These are phyloP conservation scores for Leptosomus discolor DNA, from an alignment of 2,113 vertebrate species.

Conservation along the genomic window DNA sequence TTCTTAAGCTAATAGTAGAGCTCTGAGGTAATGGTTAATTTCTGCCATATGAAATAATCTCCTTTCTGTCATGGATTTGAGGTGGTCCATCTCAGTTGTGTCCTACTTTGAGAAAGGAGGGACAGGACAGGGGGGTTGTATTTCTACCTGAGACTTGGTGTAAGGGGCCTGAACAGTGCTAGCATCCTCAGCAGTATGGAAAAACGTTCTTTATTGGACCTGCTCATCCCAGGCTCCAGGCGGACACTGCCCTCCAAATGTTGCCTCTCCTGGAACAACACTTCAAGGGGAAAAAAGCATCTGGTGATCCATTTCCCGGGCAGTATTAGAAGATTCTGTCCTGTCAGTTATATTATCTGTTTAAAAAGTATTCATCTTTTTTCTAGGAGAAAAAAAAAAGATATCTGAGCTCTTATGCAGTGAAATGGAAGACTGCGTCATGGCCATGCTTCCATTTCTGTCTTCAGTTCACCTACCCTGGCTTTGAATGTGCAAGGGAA, in stretches of 20 bases:
- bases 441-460: not conserved
- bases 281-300: not conserved
- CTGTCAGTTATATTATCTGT: not conserved
- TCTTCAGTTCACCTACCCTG: not conserved
- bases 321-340: not conserved
- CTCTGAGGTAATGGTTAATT: not conserved
- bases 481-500: not conserved
- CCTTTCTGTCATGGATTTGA: not conserved
- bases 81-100: not conserved
- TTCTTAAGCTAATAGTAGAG: not conserved
- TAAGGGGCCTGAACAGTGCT: not conserved
- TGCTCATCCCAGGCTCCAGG: not conserved
- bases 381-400: not conserved
- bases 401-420: not conserved
- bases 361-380: not conserved
- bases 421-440: not conserved
- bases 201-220: rapidly evolving
- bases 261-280: not conserved
- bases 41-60: not conserved
- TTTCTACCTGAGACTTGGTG: not conserved
- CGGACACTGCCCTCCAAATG: not conserved
- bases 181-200: not conserved
- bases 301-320: not conserved
- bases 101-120: not conserved
- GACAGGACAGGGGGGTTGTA: not conserved